phyloP scores from a whole-genome alignment of 2,888 invertebrate genomes.

The Polydrusus pterygomalis region DNA sequence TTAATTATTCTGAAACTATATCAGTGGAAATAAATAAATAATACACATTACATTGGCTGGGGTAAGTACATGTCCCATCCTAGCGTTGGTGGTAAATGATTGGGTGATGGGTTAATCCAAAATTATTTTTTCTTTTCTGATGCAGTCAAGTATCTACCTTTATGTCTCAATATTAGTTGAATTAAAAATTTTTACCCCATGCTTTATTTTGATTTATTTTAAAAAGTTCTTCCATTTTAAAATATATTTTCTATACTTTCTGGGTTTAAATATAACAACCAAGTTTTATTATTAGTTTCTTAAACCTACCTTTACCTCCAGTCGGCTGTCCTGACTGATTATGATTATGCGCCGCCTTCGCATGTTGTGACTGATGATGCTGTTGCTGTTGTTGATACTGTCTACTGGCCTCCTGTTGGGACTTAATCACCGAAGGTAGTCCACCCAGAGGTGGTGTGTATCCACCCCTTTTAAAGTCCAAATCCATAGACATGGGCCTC shows the following conservation, averaged over 20 bases:
- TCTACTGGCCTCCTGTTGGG: constrained; percentile 65
- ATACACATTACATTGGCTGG: too few relatives aligned
- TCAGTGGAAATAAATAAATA: too few relatives aligned
- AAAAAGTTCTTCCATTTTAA: neutral
- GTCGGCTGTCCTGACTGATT: constrained; percentile 64
- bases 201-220: neutral
- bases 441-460: constrained; percentile 78
- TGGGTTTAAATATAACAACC: neutral
- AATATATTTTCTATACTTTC: neutral
- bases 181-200: neutral
- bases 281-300: neutral
- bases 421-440: constrained; percentile 77
- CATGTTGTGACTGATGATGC: constrained; percentile 61
- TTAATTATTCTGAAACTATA: too few relatives aligned
- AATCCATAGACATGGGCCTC: constrained; percentile 69
- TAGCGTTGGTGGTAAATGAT: too few relatives aligned
- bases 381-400: constrained; percentile 63
- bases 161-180: too few relatives aligned
- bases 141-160: too few relatives aligned
- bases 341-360: constrained; percentile 46
- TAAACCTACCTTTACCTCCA: constrained; percentile 67
- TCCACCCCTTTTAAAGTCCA: constrained; percentile 75
- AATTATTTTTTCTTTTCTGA: too few relatives aligned
- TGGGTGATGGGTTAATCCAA: too few relatives aligned
- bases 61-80: too few relatives aligned